Conservation (phyloP, 2,888 invertebrate species). For the Pollenia amentaria region DNA sequence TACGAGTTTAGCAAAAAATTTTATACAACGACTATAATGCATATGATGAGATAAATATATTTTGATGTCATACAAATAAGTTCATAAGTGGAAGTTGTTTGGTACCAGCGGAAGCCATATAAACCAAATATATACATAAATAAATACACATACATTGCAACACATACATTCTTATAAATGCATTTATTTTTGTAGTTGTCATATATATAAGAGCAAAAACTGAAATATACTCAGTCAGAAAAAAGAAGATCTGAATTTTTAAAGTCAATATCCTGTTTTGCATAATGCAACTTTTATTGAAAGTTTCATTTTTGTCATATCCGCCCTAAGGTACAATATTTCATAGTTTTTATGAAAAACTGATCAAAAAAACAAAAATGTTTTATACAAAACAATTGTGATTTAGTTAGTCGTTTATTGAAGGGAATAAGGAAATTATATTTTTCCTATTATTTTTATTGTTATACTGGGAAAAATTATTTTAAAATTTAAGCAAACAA, state of each 20-base stretch:
- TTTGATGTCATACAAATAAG: constrained; percentile 69
- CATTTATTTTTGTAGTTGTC: background rate
- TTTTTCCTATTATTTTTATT: constrained; percentile 3
- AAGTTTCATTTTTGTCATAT: constrained; percentile 73
- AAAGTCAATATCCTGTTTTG: constrained; percentile 75
- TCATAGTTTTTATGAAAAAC: constrained; percentile 11
- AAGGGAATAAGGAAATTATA: constrained; percentile 17
- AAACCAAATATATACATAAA: constrained; percentile 38
- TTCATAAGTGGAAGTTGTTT: constrained; percentile 68
- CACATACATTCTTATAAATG: background rate
- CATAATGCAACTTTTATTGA: constrained; percentile 77
- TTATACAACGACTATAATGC: constrained; percentile 28
- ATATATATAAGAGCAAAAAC: constrained; percentile 33
- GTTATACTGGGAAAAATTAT: background rate
- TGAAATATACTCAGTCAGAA: constrained; percentile 15
- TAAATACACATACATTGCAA: background rate
- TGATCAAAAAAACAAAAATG: background rate
- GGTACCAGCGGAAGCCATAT: constrained; percentile 67
- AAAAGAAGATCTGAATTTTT: constrained; percentile 21
- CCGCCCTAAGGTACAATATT: constrained; percentile 68
- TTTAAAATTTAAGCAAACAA: background rate
- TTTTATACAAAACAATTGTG: constrained; percentile 45
- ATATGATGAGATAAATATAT: constrained; percentile 62
- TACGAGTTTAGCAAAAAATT: constrained; percentile 8
- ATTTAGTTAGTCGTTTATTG: constrained; percentile 45